Evolutionary conservation across 2,888 invertebrate species (phyloP), one percentile per base, ranked within the genome.

Genomic region (Drosophila mulleri): DNA sequence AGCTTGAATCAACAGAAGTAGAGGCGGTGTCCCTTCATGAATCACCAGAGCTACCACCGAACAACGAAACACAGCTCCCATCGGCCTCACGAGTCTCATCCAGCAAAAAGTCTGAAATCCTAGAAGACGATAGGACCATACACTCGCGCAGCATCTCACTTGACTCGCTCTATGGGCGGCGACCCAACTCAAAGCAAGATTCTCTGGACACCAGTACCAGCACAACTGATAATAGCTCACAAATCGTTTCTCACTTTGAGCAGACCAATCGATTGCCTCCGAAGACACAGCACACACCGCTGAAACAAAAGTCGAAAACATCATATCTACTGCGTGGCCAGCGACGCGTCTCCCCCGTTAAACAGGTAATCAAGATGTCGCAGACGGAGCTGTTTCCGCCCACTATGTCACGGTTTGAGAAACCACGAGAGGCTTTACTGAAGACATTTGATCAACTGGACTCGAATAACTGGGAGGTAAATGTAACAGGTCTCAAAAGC

Each of bases 401-500:
- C 59, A 90, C 80, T n/a, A 75, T 94, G 79, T 90, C 93, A 53
- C 94, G 95, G 1, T 94, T 94, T 78, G 94, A 94, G 20, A 95
- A 95, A 84, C 95, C 96, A 0, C 95, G 95, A 71, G 95, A 95
- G 45, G 95, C 94, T 0, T 90, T 96, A 16, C 94, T 94, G 20
- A 95, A 95, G 68, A 95, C 95, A 48, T 93, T 96, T 60, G 90
- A 93, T 41, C 95, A 96, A 75, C 93, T 97, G 26, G 96, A 96
- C 83, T 95, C 94, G 67, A 94, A 95, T 71, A 96, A 96, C 89
- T 97, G 97, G 98, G 97, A 97, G 92, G 94, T 95, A 6, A 96
- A 96, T 45, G 95, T 97, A 82, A 95, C 95, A 68, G 96, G 96
- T 0, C 93, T 98, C 29, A 94, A 95, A 59, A 94, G 95, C 61